Base-by-base conservation (phyloP, 2,797 vertebrate species). In the Delichon dasypus region DNA sequence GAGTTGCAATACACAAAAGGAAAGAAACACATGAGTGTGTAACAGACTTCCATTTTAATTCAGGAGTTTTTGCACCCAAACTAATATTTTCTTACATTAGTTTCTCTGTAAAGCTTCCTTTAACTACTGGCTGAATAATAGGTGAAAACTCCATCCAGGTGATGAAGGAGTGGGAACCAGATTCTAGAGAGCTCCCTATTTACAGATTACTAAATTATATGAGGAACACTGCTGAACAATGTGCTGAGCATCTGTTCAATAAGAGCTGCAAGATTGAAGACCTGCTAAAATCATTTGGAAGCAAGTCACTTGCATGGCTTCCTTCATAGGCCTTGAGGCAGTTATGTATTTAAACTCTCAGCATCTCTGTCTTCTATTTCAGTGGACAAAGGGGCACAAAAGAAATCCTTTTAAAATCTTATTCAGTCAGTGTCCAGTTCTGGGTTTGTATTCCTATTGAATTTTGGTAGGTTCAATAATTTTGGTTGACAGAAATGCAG, bases 271-370 rank as follows among this genome's bases (percentile, higher is more conserved):
- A 80, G 76, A 67, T 36, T 91, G 82, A 85, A 83, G 85, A 95
- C 89, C 85, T 88, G 91, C 27, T 93, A 54, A 80, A 91, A 83
- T 80, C 19, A 85, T 95, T 89, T 83, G 65, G 65, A 75, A 91
- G 44, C 83, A 81, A 95, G 89, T 91, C 73, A 60, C 79, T 95
- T 91, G 89, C 85, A 70, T 95, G 89, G 79, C 27, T 95, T 93
- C 82, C 62, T 92, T 93, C 58, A 64, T 50, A 55, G 61, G 82
- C 90, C 91, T 88, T 89, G 89, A 88, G 89, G 92, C 95, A 84
- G 47, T 75, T 78, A 61, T 1, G 3, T 91, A 55, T 92, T 86
- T 67, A 85, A 95, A 92, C 32, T 72, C 71, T 81, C 60, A 85
- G 23, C 62, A 42, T 88, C 16, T 80, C 44, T 47, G 5, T 53